A percentile compares a stretch with the other conserved stretches of the same genome.
Conservation (phyloP, 2,113 vertebrate genomes). For the rabbit (Oryctolagus cuniculus) region DNA sequence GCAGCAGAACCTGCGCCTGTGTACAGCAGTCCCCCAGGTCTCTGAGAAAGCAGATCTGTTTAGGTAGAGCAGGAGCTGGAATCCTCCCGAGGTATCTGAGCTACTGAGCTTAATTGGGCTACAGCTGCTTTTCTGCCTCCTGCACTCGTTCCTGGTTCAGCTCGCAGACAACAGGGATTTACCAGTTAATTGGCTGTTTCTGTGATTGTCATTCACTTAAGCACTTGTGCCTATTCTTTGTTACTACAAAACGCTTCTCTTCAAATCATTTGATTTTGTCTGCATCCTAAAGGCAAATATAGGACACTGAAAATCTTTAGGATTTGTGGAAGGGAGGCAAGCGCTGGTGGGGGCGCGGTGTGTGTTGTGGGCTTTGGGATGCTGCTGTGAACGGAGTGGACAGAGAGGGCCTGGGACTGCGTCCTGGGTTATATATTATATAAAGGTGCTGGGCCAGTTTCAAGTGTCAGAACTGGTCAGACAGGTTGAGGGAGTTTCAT, state of each 20-base stretch:
- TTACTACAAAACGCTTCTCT: slow-evolving; percentile 68
- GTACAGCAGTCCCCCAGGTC: slow-evolving; percentile 38
- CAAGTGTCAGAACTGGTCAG: slow-evolving; percentile 74
- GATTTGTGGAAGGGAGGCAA: slow-evolving; percentile 13
- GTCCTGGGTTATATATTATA: slow-evolving; percentile 62
- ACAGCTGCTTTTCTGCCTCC: slow-evolving; percentile 76
- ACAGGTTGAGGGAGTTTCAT: slow-evolving; percentile 69
- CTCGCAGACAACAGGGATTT: slow-evolving; percentile 73
- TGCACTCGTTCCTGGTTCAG: slow-evolving; percentile 45
- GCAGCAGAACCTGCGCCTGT: not conserved
- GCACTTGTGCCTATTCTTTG: slow-evolving; percentile 31
- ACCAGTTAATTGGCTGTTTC: slow-evolving; percentile 78
- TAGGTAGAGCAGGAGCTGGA: slow-evolving; percentile 74
- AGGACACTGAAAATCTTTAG: not conserved
- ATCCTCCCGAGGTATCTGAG: slow-evolving; percentile 72
- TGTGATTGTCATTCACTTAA: slow-evolving; percentile 62
- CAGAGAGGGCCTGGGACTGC: not conserved
- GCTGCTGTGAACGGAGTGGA: slow-evolving; percentile 19
- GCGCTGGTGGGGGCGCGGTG: not conserved
- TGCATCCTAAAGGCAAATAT: not conserved
- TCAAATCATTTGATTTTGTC: slow-evolving; percentile 51
- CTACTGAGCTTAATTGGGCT: slow-evolving; percentile 79
- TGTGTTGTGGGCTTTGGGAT: not conserved
- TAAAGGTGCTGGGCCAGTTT: slow-evolving; percentile 66
- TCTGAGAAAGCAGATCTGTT: slow-evolving; percentile 69